Evolutionary conservation across 2,113 vertebrate genomes (phyloP).

Genomic region (Alligator mississippiensis): DNA sequence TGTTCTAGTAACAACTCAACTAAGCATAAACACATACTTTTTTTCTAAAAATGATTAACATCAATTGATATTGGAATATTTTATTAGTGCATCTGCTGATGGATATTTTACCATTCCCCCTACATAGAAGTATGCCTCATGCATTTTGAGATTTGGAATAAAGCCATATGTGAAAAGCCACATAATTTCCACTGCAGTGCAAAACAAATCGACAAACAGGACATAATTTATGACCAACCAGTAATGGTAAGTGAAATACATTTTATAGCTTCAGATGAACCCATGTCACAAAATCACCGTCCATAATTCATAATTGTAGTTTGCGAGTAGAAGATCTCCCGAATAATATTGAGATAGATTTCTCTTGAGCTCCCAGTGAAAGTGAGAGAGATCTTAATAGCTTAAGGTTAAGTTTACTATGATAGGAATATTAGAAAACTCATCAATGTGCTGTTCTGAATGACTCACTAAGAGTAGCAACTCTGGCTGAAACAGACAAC

Average conservation of each 20-base stretch:
- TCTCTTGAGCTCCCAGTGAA: neutral
- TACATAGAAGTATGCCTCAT: neutral
- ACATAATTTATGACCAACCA: slow-evolving; percentile 7
- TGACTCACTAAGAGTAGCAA: neutral
- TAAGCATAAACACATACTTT: neutral
- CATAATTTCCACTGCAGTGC: neutral
- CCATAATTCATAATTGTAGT: slow-evolving; percentile 34
- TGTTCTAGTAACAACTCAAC: neutral
- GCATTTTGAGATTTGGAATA: slow-evolving; percentile 11
- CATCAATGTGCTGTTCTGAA: neutral
- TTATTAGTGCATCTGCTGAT: neutral
- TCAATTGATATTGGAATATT: neutral
- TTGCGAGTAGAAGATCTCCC: slow-evolving; percentile 11
- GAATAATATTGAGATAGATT: neutral
- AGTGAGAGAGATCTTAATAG: neutral
- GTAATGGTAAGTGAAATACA: neutral
- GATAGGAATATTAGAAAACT: neutral
- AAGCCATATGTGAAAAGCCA: neutral
- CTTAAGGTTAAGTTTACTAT: neutral
- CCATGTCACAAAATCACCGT: neutral
- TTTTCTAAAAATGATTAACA: slow-evolving; percentile 23
- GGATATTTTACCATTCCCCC: neutral
- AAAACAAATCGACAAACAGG: neutral
- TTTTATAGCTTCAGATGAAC: slow-evolving; percentile 8
- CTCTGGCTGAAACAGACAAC: neutral